A percentile compares a stretch with the other conserved stretches of the same genome.
Conservation (phyloP, 2,113 vertebrate species). For the Aix galericulata region DNA sequence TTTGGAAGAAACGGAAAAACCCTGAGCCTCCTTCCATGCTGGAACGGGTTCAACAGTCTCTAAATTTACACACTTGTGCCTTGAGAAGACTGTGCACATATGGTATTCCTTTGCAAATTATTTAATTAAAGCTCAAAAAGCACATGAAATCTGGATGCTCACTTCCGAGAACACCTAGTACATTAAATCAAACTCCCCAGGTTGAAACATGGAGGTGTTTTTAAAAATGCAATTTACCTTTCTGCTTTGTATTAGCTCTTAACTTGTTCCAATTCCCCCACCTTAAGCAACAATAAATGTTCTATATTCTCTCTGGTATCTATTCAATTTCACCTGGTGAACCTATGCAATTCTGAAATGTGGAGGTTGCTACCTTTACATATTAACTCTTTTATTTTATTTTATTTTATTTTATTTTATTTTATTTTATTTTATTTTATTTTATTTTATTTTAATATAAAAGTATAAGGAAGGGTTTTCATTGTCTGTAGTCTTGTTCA, state of each 20-base stretch:
- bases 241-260: not conserved
- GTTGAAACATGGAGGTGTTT: not conserved
- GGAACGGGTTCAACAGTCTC: not conserved
- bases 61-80: conserved; percentile 4
- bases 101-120: conserved; percentile 40
- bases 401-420: too few species aligned
- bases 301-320: not conserved
- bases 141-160: conserved; percentile 13
- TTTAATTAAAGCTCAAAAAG: conserved; percentile 54
- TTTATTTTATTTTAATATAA: not conserved
- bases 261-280: not conserved
- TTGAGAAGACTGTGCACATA: conserved; percentile 28
- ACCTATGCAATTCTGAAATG: not conserved
- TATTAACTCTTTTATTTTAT: not conserved
- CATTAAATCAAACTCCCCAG: not conserved
- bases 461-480: not conserved
- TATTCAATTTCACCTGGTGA: not conserved
- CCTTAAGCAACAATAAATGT: not conserved
- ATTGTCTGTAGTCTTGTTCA: not conserved
- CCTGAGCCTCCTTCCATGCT: not conserved
- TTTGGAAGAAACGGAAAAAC: conserved; percentile 36
- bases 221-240: not conserved
- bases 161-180: conserved; percentile 28
- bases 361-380: not conserved
- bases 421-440: not conserved